These are phyloP conservation scores for Perca schrenkii DNA, from an alignment of 2,113 vertebrate genomes.

Conservation along the genomic window DNA sequence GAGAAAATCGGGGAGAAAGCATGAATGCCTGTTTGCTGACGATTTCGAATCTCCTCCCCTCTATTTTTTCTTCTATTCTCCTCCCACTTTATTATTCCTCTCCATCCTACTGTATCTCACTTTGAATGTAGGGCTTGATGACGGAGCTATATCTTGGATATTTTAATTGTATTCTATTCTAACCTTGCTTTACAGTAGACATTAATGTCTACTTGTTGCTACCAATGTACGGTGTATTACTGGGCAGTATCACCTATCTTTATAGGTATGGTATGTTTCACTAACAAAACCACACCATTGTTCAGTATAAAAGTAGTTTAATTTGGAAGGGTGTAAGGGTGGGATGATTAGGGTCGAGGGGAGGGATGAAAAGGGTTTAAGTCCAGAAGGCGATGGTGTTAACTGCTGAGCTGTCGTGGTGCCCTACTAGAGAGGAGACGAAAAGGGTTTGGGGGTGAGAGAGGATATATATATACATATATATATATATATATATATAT, in stretches of 20 bases:
- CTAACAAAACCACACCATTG: too few relatives aligned
- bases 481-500: too few relatives aligned
- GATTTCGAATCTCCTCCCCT: slow-evolving; percentile 73
- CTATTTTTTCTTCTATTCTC: slow-evolving; percentile 51
- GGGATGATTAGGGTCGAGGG: too few relatives aligned
- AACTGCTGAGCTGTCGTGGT: too few relatives aligned
- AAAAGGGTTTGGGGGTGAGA: too few relatives aligned
- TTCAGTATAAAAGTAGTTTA: too few relatives aligned
- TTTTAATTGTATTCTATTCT: background rate
- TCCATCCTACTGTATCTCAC: slow-evolving; percentile 23
- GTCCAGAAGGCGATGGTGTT: too few relatives aligned
- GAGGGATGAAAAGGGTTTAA: too few relatives aligned
- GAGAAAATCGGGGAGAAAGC: slow-evolving; percentile 62
- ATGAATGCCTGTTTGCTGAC: slow-evolving; percentile 72
- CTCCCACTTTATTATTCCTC: slow-evolving; percentile 50
- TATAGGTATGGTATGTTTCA: too few relatives aligned
- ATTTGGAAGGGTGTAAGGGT: too few relatives aligned
- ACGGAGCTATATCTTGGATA: background rate
- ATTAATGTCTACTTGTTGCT: background rate
- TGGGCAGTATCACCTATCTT: background rate
- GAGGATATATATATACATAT: too few relatives aligned
- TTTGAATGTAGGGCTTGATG: background rate
- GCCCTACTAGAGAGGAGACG: too few relatives aligned
- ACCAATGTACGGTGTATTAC: background rate
- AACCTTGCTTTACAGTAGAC: background rate